These are phyloP conservation scores for Euleptes europaea DNA, from an alignment of 2,113 vertebrate genomes.

Conservation along the genomic window DNA sequence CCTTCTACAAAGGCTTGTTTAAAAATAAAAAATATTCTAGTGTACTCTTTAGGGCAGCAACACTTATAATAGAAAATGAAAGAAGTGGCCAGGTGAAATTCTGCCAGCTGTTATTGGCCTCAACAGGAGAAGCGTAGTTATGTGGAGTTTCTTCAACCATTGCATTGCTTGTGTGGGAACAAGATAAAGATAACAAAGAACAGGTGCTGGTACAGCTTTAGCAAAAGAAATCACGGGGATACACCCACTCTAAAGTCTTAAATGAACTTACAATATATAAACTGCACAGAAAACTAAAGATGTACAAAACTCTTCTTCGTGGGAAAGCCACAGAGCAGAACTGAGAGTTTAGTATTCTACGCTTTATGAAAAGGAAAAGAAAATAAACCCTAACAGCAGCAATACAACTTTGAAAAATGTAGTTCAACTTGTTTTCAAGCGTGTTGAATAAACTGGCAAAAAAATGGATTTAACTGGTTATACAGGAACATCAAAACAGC, in stretches of 20 bases:
- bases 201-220: not conserved
- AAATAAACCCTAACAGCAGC: conserved; percentile 18
- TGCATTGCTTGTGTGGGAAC: not conserved
- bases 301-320: not conserved
- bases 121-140: too few relatives aligned
- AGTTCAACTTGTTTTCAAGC: conserved; percentile 66
- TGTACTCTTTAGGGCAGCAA: not conserved
- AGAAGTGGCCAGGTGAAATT: too few relatives aligned
- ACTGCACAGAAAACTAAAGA: not conserved
- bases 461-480: conserved; percentile 55
- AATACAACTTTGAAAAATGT: conserved; percentile 64
- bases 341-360: conserved; percentile 18
- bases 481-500: conserved; percentile 40
- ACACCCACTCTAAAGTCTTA: not conserved
- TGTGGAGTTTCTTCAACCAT: too few relatives aligned
- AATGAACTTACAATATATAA: not conserved
- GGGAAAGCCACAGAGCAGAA: not conserved
- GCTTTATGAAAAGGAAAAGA: conserved; percentile 8
- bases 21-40: not conserved
- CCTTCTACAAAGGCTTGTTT: not conserved
- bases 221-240: too few relatives aligned
- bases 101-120: too few relatives aligned
- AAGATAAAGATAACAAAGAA: not conserved
- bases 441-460: conserved; percentile 45
- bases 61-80: too few relatives aligned